Evolutionary conservation across 30 jellyfish, hydroid and myxozoan species (phyloP).

Genomic region (Cassiopea xamachana): DNA sequence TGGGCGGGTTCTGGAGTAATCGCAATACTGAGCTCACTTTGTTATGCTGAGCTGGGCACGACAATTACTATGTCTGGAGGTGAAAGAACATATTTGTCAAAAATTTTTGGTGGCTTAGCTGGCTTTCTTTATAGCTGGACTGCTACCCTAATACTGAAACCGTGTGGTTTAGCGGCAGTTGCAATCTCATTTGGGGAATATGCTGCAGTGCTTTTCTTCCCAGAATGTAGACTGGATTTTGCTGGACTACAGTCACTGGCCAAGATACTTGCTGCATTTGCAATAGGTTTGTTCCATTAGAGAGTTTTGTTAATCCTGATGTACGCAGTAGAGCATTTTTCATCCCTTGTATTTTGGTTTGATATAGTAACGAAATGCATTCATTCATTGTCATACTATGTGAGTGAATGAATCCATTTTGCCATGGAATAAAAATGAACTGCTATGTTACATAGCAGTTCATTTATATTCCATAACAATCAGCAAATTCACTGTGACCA

Average conservation of each 20-base stretch:
- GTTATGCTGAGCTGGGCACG: constrained; percentile 99
- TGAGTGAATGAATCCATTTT: too few relatives aligned
- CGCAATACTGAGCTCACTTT: constrained; percentile 86
- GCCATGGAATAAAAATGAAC: too few relatives aligned
- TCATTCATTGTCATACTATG: too few relatives aligned
- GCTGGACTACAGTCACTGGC: constrained; percentile 50
- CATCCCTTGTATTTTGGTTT: too few relatives aligned
- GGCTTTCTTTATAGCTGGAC: constrained; percentile 95
- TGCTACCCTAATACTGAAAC: constrained; percentile 85
- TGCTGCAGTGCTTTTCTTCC: constrained; percentile 85
- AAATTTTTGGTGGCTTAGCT: constrained; percentile 84
- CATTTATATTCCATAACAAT: too few relatives aligned
- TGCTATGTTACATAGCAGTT: too few relatives aligned
- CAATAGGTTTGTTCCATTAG: constrained; percentile 61
- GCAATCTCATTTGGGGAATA: constrained; percentile 93
- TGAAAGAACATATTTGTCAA: constrained; percentile 87
- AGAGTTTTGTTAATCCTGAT: too few relatives aligned
- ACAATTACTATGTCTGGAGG: constrained; percentile 94
- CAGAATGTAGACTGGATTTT: constrained; percentile 62
- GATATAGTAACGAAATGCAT: too few relatives aligned
- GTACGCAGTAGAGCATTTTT: too few relatives aligned
- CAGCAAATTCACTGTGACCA: too few relatives aligned
- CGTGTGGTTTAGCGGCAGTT: constrained; percentile 95
- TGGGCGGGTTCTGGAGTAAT: constrained; percentile 97
- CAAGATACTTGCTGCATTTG: constrained; percentile 63